Base-by-base conservation (phyloP, 1,140 invertebrate species). In the Drosophila burlai region DNA sequence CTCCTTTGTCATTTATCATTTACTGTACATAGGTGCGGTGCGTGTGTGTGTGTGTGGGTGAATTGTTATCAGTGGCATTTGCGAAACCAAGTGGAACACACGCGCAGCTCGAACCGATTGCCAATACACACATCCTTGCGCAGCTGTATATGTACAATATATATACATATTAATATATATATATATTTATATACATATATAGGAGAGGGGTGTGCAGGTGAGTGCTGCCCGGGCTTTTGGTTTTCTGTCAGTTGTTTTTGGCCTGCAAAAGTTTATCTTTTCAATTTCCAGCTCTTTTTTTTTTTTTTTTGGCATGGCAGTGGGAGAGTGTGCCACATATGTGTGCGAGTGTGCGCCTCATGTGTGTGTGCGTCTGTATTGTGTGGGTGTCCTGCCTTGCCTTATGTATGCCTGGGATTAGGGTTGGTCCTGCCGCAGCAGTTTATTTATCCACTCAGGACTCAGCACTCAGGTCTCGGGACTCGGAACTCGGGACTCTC, bases 211-310 rank as follows among this genome's bases (percentile, higher is more conserved):
- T 45, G 43, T n/a, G 61, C 59, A 75, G 54, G 55, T 46, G 54
- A 26, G 26, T 43, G 42, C 5, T 18, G 40, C 42, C 34, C 34
- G 31, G 55, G 34, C 24, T 38, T 49, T 57, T 26, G 40, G 31
- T 62, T 68, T 58, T 66, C 43, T 73, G 43, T 74, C 71, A 73
- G 69, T 84, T 76, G 62, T 81, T 83, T 80, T 80, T 79, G 84
- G 78, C 61, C 81, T 71, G 71, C 77, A 90, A 89, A 73, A 89
- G 84, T 89, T 89, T 89, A 89, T 89, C 85, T 89, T 89, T 89
- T 89, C 84, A 89, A 89, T 89, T 89, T 84, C 76, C 60, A 68
- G 66, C 66, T 79, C 47, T 11, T 49, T 49, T 49, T 49, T 29
- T 26, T 29, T 26, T 26, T 4, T 5, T 26, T 24, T 24, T 24